Conservation (phyloP, 2,113 vertebrate species). For the Nettapus auritus region DNA sequence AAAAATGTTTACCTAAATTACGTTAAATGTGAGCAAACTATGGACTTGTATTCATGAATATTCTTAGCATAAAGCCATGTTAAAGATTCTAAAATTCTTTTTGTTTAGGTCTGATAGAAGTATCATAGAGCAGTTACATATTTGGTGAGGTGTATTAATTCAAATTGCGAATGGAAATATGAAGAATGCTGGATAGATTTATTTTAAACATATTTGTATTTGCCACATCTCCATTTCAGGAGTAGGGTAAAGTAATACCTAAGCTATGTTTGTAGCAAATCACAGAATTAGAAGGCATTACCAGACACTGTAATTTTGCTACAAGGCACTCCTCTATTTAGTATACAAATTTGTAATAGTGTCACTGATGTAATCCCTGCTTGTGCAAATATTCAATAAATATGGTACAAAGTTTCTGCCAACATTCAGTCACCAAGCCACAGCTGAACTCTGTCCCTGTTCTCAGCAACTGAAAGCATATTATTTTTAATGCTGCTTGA, state of each 20-base stretch:
- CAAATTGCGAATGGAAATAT: neutral
- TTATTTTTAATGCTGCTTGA: constrained; percentile 8
- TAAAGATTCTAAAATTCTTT: neutral
- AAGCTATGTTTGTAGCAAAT: constrained; percentile 18
- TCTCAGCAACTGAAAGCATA: neutral
- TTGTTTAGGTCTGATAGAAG: neutral
- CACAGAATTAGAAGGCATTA: constrained; percentile 13
- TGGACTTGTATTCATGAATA: constrained; percentile 31
- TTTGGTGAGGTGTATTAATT: neutral
- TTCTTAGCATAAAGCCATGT: neutral
- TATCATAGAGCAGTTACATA: neutral
- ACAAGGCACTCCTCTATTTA: constrained; percentile 38
- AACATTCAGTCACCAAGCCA: neutral
- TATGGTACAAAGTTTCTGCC: constrained; percentile 5
- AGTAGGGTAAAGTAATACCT: neutral
- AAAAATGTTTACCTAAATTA: constrained; percentile 33
- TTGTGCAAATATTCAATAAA: constrained; percentile 49
- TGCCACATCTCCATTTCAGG: neutral
- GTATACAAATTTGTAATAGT: constrained; percentile 31
- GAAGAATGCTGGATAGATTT: neutral
- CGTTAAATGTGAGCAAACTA: constrained; percentile 20
- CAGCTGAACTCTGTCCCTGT: constrained; percentile 5
- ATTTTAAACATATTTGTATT: neutral
- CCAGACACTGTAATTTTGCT: neutral
- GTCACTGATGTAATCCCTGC: constrained; percentile 14